A percentile compares a stretch with the other conserved stretches of the same genome.
Conservation (phyloP, 1,140 invertebrate genomes). For the Papilio glaucus region DNA sequence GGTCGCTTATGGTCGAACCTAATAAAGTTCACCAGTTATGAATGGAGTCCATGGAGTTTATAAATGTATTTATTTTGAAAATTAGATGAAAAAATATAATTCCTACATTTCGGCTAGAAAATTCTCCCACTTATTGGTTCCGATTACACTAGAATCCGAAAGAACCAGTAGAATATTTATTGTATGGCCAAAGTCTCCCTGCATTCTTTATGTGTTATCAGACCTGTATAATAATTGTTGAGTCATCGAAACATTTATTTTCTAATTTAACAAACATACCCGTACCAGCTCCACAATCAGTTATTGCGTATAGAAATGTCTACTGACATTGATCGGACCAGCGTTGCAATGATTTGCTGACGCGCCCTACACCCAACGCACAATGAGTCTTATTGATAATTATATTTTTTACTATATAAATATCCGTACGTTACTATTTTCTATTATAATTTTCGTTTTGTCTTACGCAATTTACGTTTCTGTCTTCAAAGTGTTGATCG, state of each 20-base stretch:
- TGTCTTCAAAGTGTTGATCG: background rate
- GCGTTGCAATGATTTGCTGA: slow-evolving; percentile 12
- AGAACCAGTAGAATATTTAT: too few relatives aligned
- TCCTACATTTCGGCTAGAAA: too few relatives aligned
- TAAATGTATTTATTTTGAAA: too few relatives aligned
- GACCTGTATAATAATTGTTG: too few relatives aligned
- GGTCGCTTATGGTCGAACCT: background rate
- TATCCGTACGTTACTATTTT: background rate
- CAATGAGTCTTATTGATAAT: slow-evolving; percentile 15
- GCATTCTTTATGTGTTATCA: too few relatives aligned
- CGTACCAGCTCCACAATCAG: background rate
- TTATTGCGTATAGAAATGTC: background rate
- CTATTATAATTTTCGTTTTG: background rate
- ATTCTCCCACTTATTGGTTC: too few relatives aligned
- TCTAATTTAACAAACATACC: background rate
- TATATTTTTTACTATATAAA: background rate
- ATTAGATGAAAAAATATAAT: too few relatives aligned
- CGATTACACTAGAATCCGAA: too few relatives aligned
- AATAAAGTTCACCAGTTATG: background rate
- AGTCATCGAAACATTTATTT: background rate
- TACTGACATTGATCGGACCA: slow-evolving; percentile 9
- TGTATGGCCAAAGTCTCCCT: too few relatives aligned
- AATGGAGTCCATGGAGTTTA: too few relatives aligned
- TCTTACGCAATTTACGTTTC: background rate
- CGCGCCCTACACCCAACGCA: background rate